A percentile compares a stretch with the other conserved stretches of the same genome.
phyloP scores from a whole-genome alignment of 2,888 invertebrate species.

The Blastobasis lacticolella region DNA sequence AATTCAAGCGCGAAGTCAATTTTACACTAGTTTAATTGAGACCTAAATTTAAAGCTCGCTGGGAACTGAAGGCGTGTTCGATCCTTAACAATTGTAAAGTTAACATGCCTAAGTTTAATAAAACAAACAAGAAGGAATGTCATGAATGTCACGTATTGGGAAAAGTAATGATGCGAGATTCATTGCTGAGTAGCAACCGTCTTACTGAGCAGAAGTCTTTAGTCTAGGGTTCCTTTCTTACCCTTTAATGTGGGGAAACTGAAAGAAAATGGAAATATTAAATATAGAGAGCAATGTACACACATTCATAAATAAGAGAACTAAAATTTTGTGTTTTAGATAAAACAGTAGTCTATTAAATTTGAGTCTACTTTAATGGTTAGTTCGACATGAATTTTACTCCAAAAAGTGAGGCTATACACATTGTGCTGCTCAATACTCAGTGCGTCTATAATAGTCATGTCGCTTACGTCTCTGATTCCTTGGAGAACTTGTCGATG shows the following conservation, averaged over 20 bases:
- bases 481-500: constrained; percentile 85
- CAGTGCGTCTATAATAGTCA: background rate
- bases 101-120: constrained; percentile 17
- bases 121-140: constrained; percentile 33
- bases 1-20: constrained; percentile 13
- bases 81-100: constrained; percentile 12
- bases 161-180: constrained; percentile 8
- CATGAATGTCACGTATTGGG: constrained; percentile 25
- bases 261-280: too few relatives aligned
- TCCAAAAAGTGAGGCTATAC: too few relatives aligned
- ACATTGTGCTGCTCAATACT: too few relatives aligned
- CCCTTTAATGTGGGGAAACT: too few relatives aligned
- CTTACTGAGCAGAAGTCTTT: background rate
- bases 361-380: too few relatives aligned
- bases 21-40: constrained; percentile 25
- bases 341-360: too few relatives aligned
- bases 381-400: too few relatives aligned
- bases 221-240: too few relatives aligned
- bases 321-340: too few relatives aligned
- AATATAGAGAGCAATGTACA: too few relatives aligned
- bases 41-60: constrained; percentile 35
- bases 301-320: too few relatives aligned
- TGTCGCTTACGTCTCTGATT: constrained; percentile 83
- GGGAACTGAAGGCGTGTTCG: constrained; percentile 27
- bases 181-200: constrained; percentile 1